Base-by-base conservation (phyloP, 2,113 vertebrate genomes). In the Pao palembangensis region DNA sequence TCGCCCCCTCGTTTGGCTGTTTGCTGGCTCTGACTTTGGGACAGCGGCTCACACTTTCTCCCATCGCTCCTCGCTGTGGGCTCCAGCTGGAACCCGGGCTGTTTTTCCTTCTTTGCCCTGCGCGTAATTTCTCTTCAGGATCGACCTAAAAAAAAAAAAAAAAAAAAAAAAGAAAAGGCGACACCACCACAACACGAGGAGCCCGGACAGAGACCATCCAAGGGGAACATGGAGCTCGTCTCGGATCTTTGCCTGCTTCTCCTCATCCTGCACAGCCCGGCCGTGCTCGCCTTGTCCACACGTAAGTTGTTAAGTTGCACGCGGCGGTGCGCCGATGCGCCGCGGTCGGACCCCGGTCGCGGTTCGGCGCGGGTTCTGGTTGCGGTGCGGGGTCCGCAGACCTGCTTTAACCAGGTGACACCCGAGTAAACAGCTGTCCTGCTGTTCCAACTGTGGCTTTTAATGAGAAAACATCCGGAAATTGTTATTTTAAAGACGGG, bases 241-340 rank as follows among this genome's bases (percentile, higher is more conserved):
- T 34, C 73, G 79, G 81, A 80, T 59, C 57, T 88, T 70, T 80
- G 76, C 67, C 64, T 78, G 60, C 7, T 90, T 61, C 67, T 90
- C 71, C 73, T 91, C 74, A 61, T 79, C 72, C 76, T 91, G 82
- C 76, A 69, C 75, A 61, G 72, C 71, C 87, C 90, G 69, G 88
- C 84, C 77, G 86, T 77, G 76, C 69, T 88, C 76, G 77, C 87
- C 77, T 68, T 88, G 70, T 87, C 89, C 76, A 89, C 90, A 86
- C 87, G 91, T 92, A 91, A 92, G 91, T 92, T 59, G 47, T 61
- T 92, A 91, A 92, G 91, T 92, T 59, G 47, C 63, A 60, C 65
- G 16, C 58, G 70, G 76, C 81, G 65, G 84, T 80, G 70, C 79
- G 64, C 52, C 69, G 69, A 59, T 72, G 81, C 75, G 66, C 62